Base-by-base conservation (phyloP, 2,888 invertebrate genomes). In the Zeuzera pyrina region DNA sequence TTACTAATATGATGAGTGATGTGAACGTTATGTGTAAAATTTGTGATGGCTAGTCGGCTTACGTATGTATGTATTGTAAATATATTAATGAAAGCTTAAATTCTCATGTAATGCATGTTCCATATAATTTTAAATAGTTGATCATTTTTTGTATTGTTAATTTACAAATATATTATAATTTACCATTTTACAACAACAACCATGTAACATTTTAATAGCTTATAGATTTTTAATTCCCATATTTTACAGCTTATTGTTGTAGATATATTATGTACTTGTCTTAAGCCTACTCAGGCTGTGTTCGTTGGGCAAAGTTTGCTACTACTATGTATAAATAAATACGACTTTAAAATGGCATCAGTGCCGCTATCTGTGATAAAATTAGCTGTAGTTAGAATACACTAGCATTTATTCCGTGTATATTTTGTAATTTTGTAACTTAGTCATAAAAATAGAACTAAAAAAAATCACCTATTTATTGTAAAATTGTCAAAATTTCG, bases 391-490 rank as follows among this genome's bases (percentile, higher is more conserved):
- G 58, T 58, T 58, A 57, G 51, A 63, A 56, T 52, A 53, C 60
- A 55, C 55, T 57, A 61, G 55, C 73, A 71, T 72, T 74, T 62
- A 73, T 25, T 11, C 25, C 25, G 12, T 25, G 25, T 11, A 25
- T 25, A 8, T 25, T n/a, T n/a, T n/a, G n/a, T n/a, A n/a, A 27
- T 72, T 68, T 65, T 74, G 66, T 73, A 73, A 62, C 52, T 57
- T 69, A 74, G 67, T 63, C 62, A 64, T 60, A 54, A 41, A n/a
- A n/a, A 45, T 50, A 50, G 46, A 55, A 60, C 65, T 60, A 61
- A 63, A 71, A n/a, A n/a, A n/a, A n/a, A n/a, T n/a, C n/a, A n/a
- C n/a, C n/a, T 81, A 83, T 83, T 83, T 83, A 83, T 83, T 81
- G 74, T 76, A 76, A 64, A 72, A 66, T 64, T 60, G 57, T 42